Base-by-base conservation (phyloP, 2,113 vertebrate genomes). In the Heteronetta atricapilla region DNA sequence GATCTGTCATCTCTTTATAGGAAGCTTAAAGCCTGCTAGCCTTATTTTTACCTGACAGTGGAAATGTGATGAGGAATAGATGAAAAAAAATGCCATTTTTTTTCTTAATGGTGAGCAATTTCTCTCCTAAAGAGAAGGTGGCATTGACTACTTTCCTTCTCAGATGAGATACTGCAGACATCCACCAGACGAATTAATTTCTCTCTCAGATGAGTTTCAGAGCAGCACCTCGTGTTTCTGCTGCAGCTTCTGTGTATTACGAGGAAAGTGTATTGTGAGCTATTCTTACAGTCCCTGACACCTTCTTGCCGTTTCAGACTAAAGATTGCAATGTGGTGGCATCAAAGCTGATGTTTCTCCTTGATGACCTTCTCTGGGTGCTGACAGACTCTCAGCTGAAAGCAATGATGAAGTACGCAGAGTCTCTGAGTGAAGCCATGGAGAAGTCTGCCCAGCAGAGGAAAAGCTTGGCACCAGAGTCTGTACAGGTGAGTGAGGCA, bases 281-380 rank as follows among this genome's bases (percentile, higher is more conserved):
- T 55, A 2, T 75, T 63, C 29, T 25, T 94, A 17, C 96, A 69
- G 36, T 38, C n/a, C 34, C 7, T 94, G 68, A 40, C 28, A 53
- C 12, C 83, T 46, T 76, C 46, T 87, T 79, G 40, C 64, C 75
- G 7, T 88, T 88, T 74, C 86, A 99, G 99, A 98, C 99, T 95
- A 99, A 99, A 96, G 99, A 99, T 78, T 99, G 99, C 96, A 99
- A 99, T 3, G 99, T 99, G 80, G 70, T 99, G 80, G 99, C 99
- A 6, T 99, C 99, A 40, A 99, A 99, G 97, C 97, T 99, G 97
- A 98, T 98, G 94, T 99, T 99, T 94, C 98, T 99, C 52, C 98
- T 99, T 95, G 99, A 99, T 46, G 99, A 99, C 94, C 97, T 99
- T 94, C 97, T 99, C 72, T 99, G 99, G 99, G 99, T 99, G 88